Percentiles rank a stretch among this genome's conserved stretches.
Evolutionary conservation across 2,888 invertebrate genomes (phyloP).

Genomic region (Spodoptera picta): DNA sequence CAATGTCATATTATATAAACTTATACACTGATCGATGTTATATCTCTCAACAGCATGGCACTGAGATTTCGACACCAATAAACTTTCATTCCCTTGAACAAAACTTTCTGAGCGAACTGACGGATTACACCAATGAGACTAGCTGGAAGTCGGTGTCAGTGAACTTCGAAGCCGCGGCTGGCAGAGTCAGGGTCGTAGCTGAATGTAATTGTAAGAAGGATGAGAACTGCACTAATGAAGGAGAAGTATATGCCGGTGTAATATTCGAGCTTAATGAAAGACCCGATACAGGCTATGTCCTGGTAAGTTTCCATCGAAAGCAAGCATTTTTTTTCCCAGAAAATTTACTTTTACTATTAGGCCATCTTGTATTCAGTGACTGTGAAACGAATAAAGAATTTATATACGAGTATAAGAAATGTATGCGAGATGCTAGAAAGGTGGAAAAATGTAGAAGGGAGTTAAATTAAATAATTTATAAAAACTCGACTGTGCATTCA

Average conservation of each 20-base stretch:
- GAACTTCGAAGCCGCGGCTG: conserved; percentile 58
- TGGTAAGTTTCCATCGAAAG: conserved; percentile 50
- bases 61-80: conserved; percentile 63
- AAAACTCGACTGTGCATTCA: too few relatives aligned
- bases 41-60: conserved; percentile 66
- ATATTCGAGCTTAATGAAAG: conserved; percentile 63
- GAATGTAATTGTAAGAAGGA: conserved; percentile 68
- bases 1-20: too few relatives aligned
- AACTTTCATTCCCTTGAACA: conserved; percentile 73
- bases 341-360: too few relatives aligned
- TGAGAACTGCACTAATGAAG: conserved; percentile 63
- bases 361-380: too few relatives aligned
- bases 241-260: conserved; percentile 68
- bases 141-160: conserved; percentile 64
- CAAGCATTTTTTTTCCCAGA: too few relatives aligned
- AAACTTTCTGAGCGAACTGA: conserved; percentile 72
- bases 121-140: conserved; percentile 74
- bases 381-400: too few relatives aligned
- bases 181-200: conserved; percentile 69
- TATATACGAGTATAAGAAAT: too few relatives aligned
- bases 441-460: too few relatives aligned
- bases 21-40: conserved; percentile 17
- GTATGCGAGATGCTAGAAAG: too few relatives aligned
- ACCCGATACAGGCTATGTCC: conserved; percentile 57
- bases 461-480: too few relatives aligned